Evolutionary conservation across 2,113 vertebrate genomes (phyloP).

Genomic region (Lanius ludovicianus): DNA sequence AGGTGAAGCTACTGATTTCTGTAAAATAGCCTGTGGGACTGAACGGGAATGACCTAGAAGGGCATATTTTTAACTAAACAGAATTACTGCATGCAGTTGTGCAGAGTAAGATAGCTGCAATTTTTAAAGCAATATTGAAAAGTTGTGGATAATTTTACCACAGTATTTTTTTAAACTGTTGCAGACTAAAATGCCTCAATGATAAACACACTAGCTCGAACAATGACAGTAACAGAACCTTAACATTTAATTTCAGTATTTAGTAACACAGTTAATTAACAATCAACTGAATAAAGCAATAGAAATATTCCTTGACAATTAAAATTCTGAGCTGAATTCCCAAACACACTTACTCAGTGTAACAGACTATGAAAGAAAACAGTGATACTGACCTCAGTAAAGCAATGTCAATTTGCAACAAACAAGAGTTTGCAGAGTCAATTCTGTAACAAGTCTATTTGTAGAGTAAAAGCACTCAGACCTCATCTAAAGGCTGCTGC

Average conservation of each 20-base stretch:
- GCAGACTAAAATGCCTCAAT: neutral
- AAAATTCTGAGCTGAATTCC: neutral
- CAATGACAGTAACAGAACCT: neutral
- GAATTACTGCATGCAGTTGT: slow-evolving; percentile 48
- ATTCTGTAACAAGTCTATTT: neutral
- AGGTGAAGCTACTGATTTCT: slow-evolving; percentile 81
- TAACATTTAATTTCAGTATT: neutral
- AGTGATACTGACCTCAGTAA: neutral
- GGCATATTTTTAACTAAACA: slow-evolving; percentile 73
- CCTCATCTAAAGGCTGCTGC: neutral
- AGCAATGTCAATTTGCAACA: neutral
- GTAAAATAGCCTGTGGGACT: slow-evolving; percentile 72
- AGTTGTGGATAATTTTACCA: neutral
- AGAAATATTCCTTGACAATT: neutral
- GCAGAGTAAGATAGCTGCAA: neutral
- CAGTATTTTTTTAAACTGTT: neutral
- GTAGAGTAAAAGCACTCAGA: neutral
- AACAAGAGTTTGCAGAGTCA: neutral
- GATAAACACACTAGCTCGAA: neutral
- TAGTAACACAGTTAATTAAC: neutral
- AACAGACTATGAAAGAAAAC: neutral
- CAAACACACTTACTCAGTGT: neutral
- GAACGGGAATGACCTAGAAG: slow-evolving; percentile 66
- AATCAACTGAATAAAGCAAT: neutral
- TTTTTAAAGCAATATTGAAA: neutral